A percentile compares a stretch with the other conserved stretches of the same genome.
phyloP scores from a whole-genome alignment of 2,888 invertebrate genomes.

The Eristalis pertinax region DNA sequence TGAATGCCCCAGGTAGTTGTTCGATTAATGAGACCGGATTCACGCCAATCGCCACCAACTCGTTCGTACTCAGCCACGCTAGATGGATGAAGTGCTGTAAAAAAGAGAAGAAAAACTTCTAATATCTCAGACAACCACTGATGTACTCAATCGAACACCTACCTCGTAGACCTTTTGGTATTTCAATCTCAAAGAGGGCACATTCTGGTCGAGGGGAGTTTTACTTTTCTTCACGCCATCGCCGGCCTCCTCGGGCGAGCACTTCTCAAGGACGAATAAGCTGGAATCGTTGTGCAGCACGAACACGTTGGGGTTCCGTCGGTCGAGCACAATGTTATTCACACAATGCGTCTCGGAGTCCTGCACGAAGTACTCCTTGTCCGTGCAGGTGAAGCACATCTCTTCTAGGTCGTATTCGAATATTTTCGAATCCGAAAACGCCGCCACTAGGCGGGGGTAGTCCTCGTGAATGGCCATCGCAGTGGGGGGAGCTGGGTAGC shows the following conservation, averaged over 20 bases:
- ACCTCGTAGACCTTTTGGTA: conserved; percentile 77
- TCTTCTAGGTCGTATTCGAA: conserved; percentile 88
- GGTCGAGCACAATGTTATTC: conserved; percentile 85
- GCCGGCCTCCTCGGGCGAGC: background rate
- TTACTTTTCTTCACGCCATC: conserved; percentile 82
- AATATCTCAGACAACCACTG: background rate
- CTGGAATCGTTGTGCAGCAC: conserved; percentile 88
- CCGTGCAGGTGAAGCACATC: conserved; percentile 84
- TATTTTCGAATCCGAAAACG: conserved; percentile 91
- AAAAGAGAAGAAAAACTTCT: background rate
- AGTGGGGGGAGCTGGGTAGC: conserved; percentile 86
- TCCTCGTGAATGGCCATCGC: conserved; percentile 87
- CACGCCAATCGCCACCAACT: conserved; percentile 90
- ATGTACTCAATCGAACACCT: background rate
- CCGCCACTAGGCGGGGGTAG: conserved; percentile 85
- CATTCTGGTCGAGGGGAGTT: conserved; percentile 14
- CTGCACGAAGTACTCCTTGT: conserved; percentile 82
- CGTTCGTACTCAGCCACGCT: conserved; percentile 86
- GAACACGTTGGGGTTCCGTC: conserved; percentile 85
- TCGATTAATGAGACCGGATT: conserved; percentile 87
- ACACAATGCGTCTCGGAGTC: conserved; percentile 82
- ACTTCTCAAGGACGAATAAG: conserved; percentile 81
- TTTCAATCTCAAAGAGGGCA: conserved; percentile 31
- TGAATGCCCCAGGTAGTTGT: conserved; percentile 87
- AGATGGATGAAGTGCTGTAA: conserved; percentile 88